Conservation (phyloP, 2,888 invertebrate genomes). For the Callyntrura guangdongensis region DNA sequence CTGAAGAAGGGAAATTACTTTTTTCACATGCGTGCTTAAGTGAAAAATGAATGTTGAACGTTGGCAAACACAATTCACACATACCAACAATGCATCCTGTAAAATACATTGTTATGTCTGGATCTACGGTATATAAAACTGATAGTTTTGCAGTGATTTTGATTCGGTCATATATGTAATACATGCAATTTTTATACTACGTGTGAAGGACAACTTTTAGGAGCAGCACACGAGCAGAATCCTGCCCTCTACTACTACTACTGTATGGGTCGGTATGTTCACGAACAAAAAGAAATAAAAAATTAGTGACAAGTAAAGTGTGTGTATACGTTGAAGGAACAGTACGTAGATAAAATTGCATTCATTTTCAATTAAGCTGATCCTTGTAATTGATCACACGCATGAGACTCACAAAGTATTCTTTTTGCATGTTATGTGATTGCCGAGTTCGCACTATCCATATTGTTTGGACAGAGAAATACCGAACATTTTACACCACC, state of each 20-base stretch:
- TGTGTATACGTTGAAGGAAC: not conserved
- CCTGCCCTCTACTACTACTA: not conserved
- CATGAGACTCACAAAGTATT: constrained; percentile 53
- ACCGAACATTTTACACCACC: not conserved
- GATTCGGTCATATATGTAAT: not conserved
- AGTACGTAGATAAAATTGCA: constrained; percentile 11
- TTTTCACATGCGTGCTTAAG: constrained; percentile 28
- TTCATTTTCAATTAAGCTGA: constrained; percentile 59
- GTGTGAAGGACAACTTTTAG: not conserved
- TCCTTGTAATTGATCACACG: constrained; percentile 67
- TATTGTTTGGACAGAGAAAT: not conserved
- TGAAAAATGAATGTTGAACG: constrained; percentile 32
- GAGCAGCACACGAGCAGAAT: not conserved
- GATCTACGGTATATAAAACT: constrained; percentile 1
- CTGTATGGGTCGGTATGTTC: too few species aligned
- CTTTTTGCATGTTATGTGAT: too few species aligned
- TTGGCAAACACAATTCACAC: not conserved
- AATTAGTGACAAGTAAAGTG: not conserved
- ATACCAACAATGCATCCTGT: not conserved
- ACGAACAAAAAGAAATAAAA: not conserved
- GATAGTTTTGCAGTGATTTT: constrained; percentile 31
- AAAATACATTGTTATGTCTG: not conserved
- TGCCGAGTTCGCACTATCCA: not conserved
- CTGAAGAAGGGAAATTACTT: constrained; percentile 38
- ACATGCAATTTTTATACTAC: not conserved